Conservation (phyloP, 2,797 vertebrate genomes). For the Mastacembelus armatus region DNA sequence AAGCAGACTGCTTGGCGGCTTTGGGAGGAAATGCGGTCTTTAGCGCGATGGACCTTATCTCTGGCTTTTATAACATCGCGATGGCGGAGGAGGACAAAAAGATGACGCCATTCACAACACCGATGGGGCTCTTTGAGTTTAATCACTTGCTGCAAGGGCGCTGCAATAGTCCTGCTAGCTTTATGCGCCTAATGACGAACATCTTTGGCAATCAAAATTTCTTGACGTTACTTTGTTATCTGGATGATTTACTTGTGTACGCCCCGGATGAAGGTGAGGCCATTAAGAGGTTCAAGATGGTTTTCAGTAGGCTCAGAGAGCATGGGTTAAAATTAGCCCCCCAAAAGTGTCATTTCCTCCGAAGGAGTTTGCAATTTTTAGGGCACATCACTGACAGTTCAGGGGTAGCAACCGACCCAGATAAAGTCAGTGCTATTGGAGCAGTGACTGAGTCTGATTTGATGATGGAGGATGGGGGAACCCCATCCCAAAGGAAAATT, state of each 20-base stretch:
- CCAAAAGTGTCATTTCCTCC: not conserved
- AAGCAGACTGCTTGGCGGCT: not conserved
- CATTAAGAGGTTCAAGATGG: too few species aligned
- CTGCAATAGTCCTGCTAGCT: not conserved
- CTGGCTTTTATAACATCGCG: conserved; percentile 18
- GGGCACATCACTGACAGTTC: not conserved
- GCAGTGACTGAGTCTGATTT: not conserved
- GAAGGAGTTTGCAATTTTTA: not conserved
- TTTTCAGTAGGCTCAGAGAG: not conserved
- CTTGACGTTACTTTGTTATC: conserved; percentile 1
- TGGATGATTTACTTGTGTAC: conserved; percentile 4
- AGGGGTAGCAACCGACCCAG: conserved; percentile 3
- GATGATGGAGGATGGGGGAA: conserved; percentile 12
- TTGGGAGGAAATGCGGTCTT: not conserved
- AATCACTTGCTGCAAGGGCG: not conserved
- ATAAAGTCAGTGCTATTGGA: conserved; percentile 1
- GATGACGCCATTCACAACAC: conserved; percentile 5
- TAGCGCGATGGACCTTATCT: conserved; percentile 12
- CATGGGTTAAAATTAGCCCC: not conserved
- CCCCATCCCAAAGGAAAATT: conserved; percentile 3
- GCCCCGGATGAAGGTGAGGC: not conserved
- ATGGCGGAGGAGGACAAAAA: conserved; percentile 8
- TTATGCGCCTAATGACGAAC: conserved; percentile 7
- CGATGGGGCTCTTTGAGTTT: conserved; percentile 18
- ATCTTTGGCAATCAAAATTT: conserved; percentile 5